Evolutionary conservation across 2,888 invertebrate genomes (phyloP), one percentile per base, ranked within the genome.

Genomic region (Lasioglossum zephyrum): DNA sequence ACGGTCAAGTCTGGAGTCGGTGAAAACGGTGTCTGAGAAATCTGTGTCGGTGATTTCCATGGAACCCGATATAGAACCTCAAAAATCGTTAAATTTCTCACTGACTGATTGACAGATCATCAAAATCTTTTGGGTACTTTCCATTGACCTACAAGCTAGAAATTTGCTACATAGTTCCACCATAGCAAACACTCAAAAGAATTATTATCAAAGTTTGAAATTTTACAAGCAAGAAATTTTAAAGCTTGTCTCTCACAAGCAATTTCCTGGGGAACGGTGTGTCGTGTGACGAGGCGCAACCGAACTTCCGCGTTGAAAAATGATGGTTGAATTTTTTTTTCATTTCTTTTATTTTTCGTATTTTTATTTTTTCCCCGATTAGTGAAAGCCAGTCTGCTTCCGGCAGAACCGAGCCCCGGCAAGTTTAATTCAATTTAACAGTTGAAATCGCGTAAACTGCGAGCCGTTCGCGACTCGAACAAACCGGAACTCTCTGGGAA

Each of bases 371-470:
- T 60, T 31, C 0, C 5, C 13, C 0, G 16, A 6, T 63, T 13
- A 31, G 6, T 13, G 16, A 31, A 31, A 31, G 2, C n/a, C 63
- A 63, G 63, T 13, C 18, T n/a, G 41, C n/a, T 69, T 39, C 69
- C 39, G 39, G 69, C 22, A 69, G 4, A 69, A 69, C n/a, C 22
- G 69, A 69, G 69, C 9, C 39, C 69, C 11, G 69, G n/a, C 22
- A 11, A 69, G 69, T 39, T 69, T 69, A 69, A 69, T 73, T 9
- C 26, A 77, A 63, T 78, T 77, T 73, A 63, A 78, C 81, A 72
- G 49, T 73, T 60, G 60, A 63, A 73, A 66, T 63, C 41, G 72
- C 73, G 22, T 49, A 66, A 73, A 81, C 63, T 31, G n/a, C 16
- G 66, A 66, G 41, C 66, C 49, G 39, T 49, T 49, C 31, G 73